phyloP scores from a whole-genome alignment of 2,888 invertebrate genomes.

The Lasiommata megera region DNA sequence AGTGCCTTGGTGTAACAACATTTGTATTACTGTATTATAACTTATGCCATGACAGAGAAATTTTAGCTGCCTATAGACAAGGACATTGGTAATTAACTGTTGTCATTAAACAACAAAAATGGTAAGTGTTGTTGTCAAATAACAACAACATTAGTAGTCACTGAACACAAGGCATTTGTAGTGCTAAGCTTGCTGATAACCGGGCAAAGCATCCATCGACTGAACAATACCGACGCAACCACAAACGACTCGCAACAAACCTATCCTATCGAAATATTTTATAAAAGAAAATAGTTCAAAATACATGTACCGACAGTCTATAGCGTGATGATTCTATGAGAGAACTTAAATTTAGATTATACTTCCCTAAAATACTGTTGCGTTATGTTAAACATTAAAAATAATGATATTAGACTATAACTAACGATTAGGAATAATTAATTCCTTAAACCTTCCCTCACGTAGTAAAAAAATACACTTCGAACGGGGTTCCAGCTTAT shows the following conservation, averaged over 20 bases:
- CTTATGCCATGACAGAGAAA: background rate
- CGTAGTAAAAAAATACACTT: constrained; percentile 29
- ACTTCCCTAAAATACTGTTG: constrained; percentile 77
- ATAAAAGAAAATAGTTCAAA: constrained; percentile 36
- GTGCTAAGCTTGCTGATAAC: constrained; percentile 5
- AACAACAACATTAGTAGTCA: background rate
- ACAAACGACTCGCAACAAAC: constrained; percentile 38
- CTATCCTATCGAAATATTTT: constrained; percentile 40
- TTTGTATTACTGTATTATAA: no score
- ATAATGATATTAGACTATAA: constrained; percentile 77
- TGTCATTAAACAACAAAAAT: background rate
- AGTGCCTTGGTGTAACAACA: background rate
- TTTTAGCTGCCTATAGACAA: background rate
- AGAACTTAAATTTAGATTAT: constrained; percentile 73
- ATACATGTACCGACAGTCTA: constrained; percentile 48
- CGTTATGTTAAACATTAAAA: constrained; percentile 73
- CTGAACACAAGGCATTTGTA: background rate
- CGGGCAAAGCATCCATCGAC: constrained; percentile 32
- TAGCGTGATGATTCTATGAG: constrained; percentile 43
- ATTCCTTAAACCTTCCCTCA: constrained; percentile 25
- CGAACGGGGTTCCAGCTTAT: constrained; percentile 17
- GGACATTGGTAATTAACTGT: background rate
- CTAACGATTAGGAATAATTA: constrained; percentile 41
- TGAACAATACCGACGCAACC: constrained; percentile 28
- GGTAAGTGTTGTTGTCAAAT: background rate